Percentiles rank a stretch among this genome's conserved stretches.
These are phyloP conservation scores for Misgurnus anguillicaudatus DNA, from an alignment of 2,113 vertebrate genomes.

Conservation along the genomic window DNA sequence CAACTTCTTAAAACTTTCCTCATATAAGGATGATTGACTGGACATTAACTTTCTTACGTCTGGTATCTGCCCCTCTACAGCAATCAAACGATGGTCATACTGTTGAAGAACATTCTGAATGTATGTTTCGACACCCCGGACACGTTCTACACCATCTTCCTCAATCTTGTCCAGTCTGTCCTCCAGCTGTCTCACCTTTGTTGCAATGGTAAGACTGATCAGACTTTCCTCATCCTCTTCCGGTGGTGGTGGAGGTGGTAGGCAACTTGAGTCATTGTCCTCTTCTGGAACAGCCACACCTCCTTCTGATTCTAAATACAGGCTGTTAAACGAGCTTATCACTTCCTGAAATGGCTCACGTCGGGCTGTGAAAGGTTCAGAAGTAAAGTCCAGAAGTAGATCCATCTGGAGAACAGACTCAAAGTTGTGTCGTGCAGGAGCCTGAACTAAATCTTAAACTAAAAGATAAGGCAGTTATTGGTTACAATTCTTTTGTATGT, in stretches of 20 bases:
- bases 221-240: conserved; percentile 1
- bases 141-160: background rate
- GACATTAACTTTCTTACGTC: background rate
- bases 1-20: background rate
- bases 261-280: background rate
- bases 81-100: background rate
- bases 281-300: background rate
- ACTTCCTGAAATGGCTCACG: background rate
- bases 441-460: no score
- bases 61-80: background rate
- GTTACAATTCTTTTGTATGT: no score
- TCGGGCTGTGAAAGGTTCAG: background rate
- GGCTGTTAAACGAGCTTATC: background rate
- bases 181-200: background rate
- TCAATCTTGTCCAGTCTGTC: background rate
- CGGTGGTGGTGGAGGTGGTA: background rate
- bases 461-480: no score
- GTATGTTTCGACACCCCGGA: background rate
- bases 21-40: background rate
- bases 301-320: background rate
- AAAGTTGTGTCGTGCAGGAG: background rate
- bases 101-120: background rate
- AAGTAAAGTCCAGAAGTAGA: background rate
- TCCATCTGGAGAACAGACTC: background rate
- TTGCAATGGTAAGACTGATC: background rate